Evolutionary conservation across 2,888 invertebrate species (phyloP), one percentile per base, ranked within the genome.

Genomic region (Galeopsomyia nigrocyanea): DNA sequence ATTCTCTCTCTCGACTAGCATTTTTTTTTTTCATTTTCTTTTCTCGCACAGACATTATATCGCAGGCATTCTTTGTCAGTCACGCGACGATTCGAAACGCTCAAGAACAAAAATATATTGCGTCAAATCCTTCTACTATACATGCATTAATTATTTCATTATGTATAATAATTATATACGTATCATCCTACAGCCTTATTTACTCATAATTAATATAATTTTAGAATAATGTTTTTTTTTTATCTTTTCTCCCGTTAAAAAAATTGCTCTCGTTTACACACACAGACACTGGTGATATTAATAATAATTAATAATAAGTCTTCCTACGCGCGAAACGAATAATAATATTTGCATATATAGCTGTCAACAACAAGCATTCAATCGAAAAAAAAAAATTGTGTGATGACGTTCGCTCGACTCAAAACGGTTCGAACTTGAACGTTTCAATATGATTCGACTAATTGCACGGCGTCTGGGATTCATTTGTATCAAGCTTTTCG

Each of bases 161-260:
- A 39, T 39, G 13, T 39, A 39, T 74, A 77, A 75, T 70, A 68
- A 78, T 79, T 78, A 79, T 75, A 77, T 71, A 71, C 79, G 46
- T 61, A 77, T 75, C 19, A 63, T 67, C 77, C 78, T 76, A 79
- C 75, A 79, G 80, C 79, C 79, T 81, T 81, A 81, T 77, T 80
- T 80, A 75, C 72, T 77, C 57, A 74, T 58, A 69, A 66, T 77
- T 73, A 70, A 50, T 55, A 55, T 26, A 17, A 31, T 39, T 67
- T 46, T 49, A 14, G 16, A 17, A 13, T 65, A 39, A 22, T 31
- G 21, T 49, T 19, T 22, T 57, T 17, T 31, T n/a, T 14, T n/a
- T n/a, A n/a, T n/a, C n/a, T n/a, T 39, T 21, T 61, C 49, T 61
- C 16, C 14, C 13, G 9, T 17, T 63, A 53, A 63, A 50, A 31